Evolutionary conservation across 2,113 vertebrate species (phyloP), one percentile per base, ranked within the genome.

Genomic region (Ia io): DNA sequence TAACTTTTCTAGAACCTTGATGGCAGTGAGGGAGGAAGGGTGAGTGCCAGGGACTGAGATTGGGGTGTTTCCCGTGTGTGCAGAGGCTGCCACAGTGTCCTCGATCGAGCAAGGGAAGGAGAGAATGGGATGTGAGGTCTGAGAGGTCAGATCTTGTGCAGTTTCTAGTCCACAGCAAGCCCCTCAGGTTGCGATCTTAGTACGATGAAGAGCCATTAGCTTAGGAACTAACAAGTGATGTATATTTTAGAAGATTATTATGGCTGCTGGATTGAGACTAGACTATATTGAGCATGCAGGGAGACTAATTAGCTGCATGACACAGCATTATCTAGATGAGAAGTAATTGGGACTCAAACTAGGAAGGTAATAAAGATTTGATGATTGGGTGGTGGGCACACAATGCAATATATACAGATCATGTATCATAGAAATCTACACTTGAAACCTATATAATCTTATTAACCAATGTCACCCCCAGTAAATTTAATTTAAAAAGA

Each of bases 271-370:
- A 8, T 25, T 49, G 13, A 61, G 51, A 61, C 25, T 3, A 76
- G 76, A 42, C 80, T 25, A 1, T 3, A 30, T 20, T 18, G 17
- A 44, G 30, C 9, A 8, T 67, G 40, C 70, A 23, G 40, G 47
- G 42, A 47, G 53, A 30, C 44, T 12, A 35, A 9, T 6, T 14
- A 9, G 35, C 37, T 49, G 69, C 61, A 47, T 49, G 0, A 0
- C 0, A 0, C 32, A 6, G 20, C 23, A 9, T 23, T 35, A 11
- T 23, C 35, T 35, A 4, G 40, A 1, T 0, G 5, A 22, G 23
- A 28, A 53, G 5, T 1, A 5, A 9, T 20, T 32, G 18, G 6
- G 17, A 8, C 65, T 53, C 12, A 30, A 37, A 10, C 63, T 20
- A 1, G 69, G 37, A 4, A 71, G 79, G 35, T 35, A 32, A 1